Conservation (phyloP, 2,113 vertebrate species). For the Hypanus sabinus region DNA sequence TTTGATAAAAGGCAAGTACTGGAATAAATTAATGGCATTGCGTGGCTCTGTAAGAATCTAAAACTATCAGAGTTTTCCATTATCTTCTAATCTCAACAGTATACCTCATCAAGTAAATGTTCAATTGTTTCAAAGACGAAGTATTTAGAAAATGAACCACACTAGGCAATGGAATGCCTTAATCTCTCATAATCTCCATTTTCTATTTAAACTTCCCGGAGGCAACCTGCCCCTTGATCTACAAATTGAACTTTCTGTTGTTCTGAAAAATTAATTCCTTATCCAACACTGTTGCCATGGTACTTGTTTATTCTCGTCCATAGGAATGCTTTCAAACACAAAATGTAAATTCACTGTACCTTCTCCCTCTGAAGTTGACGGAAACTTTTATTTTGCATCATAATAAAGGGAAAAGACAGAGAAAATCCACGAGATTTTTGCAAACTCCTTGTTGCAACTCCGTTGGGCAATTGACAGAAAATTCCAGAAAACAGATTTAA, state of each 20-base stretch:
- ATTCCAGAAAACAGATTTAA: background rate
- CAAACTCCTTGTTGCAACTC: background rate
- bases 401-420: background rate
- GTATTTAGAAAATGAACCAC: background rate
- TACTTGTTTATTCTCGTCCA: constrained; percentile 21
- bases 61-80: constrained; percentile 24
- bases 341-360: background rate
- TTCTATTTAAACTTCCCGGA: constrained; percentile 1
- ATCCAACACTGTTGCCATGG: background rate
- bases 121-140: background rate
- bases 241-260: background rate
- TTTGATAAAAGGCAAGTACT: background rate
- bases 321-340: constrained; percentile 3
- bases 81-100: background rate
- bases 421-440: background rate
- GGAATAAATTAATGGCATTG: constrained; percentile 3
- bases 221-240: constrained; percentile 22
- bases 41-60: background rate
- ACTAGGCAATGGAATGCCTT: background rate
- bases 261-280: background rate
- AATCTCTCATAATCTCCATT: constrained; percentile 27
- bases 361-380: background rate
- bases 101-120: constrained; percentile 15
- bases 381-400: constrained; percentile 12
- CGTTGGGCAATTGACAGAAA: background rate